Evolutionary conservation across 2,888 invertebrate genomes (phyloP), one percentile per base, ranked within the genome.

Genomic region (Scrobipalpa atriplicella): DNA sequence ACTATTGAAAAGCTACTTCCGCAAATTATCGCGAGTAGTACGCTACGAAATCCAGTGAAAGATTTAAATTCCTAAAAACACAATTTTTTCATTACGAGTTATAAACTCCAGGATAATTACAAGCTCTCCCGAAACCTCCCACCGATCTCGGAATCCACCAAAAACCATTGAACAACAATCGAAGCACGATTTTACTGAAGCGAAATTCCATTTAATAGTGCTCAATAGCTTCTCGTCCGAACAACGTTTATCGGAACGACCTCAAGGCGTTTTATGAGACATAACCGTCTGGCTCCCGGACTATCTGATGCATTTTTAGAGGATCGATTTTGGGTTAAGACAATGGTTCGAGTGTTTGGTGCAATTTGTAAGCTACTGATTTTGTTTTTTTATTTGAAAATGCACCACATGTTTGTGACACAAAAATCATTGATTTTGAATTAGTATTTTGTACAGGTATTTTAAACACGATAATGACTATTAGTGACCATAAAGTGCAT

Each of bases 301-400:
- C 75, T 85, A 86, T 86, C 86, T 83, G 86, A 86, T 86, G 85
- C 86, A 91, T 91, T 91, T 91, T 90, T 90, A 90, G 85, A 79
- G 73, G 80, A 83, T 82, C 84, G 81, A 82, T 84, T 86, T 84
- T 84, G 82, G 90, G 89, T 90, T 85, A 89, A 89, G 87, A 91
- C 91, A 90, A 90, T 90, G 80, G 85, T 66, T 68, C 73, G 36
- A 11, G 63, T 41, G 69, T 62, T 54, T 79, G 83, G 80, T 71
- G 11, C 67, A 77, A 78, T 74, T 47, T 7, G 21, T 2, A n/a
- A 70, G 75, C 70, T 72, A 43, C 56, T 69, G 36, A 39, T 19
- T 8, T 47, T 7, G 3, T 47, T 16, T 8, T 16, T 16, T n/a
- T 47, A 43, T 10, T 3, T 43, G 10, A 3, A 3, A 0, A 3